These are phyloP conservation scores for Corythoichthys haematopterus DNA, from an alignment of 2,113 vertebrate genomes.

Conservation along the genomic window DNA sequence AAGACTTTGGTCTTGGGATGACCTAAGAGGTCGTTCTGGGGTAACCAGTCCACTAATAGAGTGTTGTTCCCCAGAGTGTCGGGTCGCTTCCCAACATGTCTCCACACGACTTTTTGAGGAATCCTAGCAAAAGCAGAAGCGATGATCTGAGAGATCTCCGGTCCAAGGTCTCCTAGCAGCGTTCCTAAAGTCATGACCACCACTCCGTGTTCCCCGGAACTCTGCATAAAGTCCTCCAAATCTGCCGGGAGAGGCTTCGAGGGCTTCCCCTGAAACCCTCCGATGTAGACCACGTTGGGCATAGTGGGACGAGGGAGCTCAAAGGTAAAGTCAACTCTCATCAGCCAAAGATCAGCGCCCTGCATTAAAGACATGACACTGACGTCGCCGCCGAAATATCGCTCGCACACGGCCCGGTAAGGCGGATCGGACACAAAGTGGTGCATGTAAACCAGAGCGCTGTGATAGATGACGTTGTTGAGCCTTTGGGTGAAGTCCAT, in stretches of 20 bases:
- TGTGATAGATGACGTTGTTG: slow-evolving; percentile 38
- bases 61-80: slow-evolving; percentile 55
- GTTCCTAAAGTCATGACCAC: slow-evolving; percentile 63
- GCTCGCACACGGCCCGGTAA: slow-evolving; percentile 43
- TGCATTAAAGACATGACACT: slow-evolving; percentile 28
- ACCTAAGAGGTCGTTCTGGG: slow-evolving; percentile 62
- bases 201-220: slow-evolving; percentile 59
- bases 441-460: slow-evolving; percentile 26
- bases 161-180: slow-evolving; percentile 43
- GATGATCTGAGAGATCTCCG: slow-evolving; percentile 34
- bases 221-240: slow-evolving; percentile 59
- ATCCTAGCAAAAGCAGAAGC: slow-evolving; percentile 57
- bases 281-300: slow-evolving; percentile 67
- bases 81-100: slow-evolving; percentile 45
- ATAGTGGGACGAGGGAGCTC: slow-evolving; percentile 65
- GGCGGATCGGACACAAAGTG: slow-evolving; percentile 37
- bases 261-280: slow-evolving; percentile 62
- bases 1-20: slow-evolving; percentile 62
- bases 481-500: slow-evolving; percentile 60
- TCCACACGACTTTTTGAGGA: slow-evolving; percentile 67
- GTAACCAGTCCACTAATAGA: slow-evolving; percentile 57
- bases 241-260: slow-evolving; percentile 48
- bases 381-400: slow-evolving; percentile 46
- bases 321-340: slow-evolving; percentile 63
- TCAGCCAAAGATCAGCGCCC: slow-evolving; percentile 62